These are phyloP conservation scores for Microtus richardsoni DNA, from an alignment of 2,113 vertebrate species.

Conservation along the genomic window DNA sequence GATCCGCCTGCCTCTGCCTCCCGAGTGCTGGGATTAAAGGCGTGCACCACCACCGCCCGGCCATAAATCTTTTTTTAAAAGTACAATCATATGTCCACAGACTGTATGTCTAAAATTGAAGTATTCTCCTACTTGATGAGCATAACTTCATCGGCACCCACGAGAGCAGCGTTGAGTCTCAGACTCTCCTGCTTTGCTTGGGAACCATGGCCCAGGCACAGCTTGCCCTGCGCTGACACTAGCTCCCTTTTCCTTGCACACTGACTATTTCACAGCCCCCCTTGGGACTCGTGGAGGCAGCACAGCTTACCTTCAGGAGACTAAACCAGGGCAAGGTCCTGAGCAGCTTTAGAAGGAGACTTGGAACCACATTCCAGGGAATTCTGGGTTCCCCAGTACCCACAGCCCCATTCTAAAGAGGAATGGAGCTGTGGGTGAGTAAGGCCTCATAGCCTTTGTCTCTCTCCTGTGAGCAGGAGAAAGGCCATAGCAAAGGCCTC, in stretches of 20 bases:
- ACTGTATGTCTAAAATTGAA: neutral
- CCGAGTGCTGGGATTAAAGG: no score
- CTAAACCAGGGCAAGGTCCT: neutral
- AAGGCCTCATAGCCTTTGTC: neutral
- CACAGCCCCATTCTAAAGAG: neutral
- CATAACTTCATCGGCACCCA: neutral
- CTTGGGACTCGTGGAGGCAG: neutral
- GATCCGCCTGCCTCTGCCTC: no score
- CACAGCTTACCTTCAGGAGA: neutral
- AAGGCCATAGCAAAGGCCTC: neutral
- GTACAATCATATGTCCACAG: neutral
- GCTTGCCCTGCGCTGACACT: neutral
- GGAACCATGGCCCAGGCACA: neutral
- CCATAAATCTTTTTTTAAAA: neutral
- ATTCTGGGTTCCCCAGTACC: no score
- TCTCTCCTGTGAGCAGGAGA: neutral
- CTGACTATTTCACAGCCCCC: neutral
- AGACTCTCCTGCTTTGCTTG: neutral
- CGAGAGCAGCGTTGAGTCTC: neutral
- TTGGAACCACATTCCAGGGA: neutral
- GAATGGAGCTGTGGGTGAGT: rapidly evolving
- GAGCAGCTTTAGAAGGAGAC: neutral
- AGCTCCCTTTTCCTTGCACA: neutral
- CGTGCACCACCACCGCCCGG: no score
- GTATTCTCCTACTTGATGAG: neutral